Percentiles rank a stretch among this genome's conserved stretches.
These are phyloP conservation scores for Triops cancriformis DNA, from an alignment of 1,140 invertebrate genomes.

Conservation along the genomic window DNA sequence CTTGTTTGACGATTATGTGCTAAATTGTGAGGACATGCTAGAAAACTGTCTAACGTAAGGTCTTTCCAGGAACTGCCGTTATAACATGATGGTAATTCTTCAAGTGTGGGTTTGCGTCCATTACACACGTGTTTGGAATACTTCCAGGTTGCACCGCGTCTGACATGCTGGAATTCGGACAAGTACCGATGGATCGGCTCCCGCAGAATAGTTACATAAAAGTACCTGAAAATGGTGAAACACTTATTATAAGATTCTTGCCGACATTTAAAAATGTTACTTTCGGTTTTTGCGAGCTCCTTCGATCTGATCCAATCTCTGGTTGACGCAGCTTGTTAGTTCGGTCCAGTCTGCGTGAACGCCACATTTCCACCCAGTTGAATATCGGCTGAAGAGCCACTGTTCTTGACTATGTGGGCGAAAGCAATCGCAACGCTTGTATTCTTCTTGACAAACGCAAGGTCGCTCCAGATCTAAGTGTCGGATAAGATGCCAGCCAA, in stretches of 20 bases:
- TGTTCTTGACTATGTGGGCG: constrained; percentile 70
- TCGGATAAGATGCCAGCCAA: constrained; percentile 87
- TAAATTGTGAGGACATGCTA: constrained; percentile 81
- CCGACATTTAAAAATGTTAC: constrained; percentile 30
- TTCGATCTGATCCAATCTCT: constrained; percentile 76
- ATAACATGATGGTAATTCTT: constrained; percentile 69
- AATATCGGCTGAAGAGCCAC: constrained; percentile 97
- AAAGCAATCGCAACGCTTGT: constrained; percentile 86
- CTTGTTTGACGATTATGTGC: constrained; percentile 93
- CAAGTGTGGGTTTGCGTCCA: constrained; percentile 63
- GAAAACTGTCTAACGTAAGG: constrained; percentile 72
- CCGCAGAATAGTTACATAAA: constrained; percentile 90
- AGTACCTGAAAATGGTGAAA: constrained; percentile 55
- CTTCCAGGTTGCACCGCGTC: constrained; percentile 94
- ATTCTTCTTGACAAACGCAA: constrained; percentile 73
- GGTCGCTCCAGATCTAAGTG: constrained; percentile 82
- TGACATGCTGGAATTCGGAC: constrained; percentile 90
- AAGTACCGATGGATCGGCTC: constrained; percentile 84
- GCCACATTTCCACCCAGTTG: constrained; percentile 97
- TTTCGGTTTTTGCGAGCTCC: constrained; percentile 64
- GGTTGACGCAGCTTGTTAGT: constrained; percentile 78
- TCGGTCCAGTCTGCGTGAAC: constrained; percentile 98
- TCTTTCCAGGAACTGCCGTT: constrained; percentile 55
- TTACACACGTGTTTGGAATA: constrained; percentile 75
- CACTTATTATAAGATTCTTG: background rate